Percentiles rank a stretch among this genome's conserved stretches.
phyloP scores from a whole-genome alignment of 2,888 invertebrate species.

The Scrobipalpa costella region DNA sequence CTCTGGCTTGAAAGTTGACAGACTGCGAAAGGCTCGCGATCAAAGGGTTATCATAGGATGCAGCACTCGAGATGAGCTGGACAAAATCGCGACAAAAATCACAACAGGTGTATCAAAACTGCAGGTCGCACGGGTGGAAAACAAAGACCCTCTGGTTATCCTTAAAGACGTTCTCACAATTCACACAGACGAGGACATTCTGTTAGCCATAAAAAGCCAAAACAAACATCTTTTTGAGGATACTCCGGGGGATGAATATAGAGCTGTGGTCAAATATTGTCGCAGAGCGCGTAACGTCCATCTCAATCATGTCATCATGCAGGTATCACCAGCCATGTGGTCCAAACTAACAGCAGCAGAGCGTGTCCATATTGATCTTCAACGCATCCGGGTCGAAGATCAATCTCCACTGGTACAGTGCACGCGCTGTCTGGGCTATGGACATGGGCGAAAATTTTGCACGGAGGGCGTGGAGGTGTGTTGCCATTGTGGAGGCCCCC shows the following conservation, averaged over 20 bases:
- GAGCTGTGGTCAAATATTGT: conserved; percentile 5
- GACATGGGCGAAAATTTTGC: conserved; percentile 25
- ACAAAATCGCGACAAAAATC: conserved; percentile 1
- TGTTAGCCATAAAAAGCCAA: not conserved
- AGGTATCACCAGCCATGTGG: conserved; percentile 10
- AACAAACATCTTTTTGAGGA: not conserved
- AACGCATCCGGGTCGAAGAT: conserved; percentile 29
- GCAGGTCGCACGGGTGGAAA: not conserved
- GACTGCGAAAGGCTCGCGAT: conserved; percentile 15
- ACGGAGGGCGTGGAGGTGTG: conserved; percentile 8
- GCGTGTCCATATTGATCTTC: conserved; percentile 33
- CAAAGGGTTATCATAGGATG: conserved; percentile 18
- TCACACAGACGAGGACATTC: conserved; percentile 19
- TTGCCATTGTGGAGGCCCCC: conserved; percentile 17
- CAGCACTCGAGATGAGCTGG: no score
- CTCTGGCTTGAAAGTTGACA: conserved; percentile 9
- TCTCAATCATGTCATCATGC: conserved; percentile 12
- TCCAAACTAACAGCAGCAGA: conserved; percentile 6
- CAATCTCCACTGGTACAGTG: no score
- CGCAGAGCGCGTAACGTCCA: conserved; percentile 21
- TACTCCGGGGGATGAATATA: no score
- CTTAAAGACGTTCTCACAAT: not conserved
- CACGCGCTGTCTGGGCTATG: no score
- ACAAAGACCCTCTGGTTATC: not conserved
- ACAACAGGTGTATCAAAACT: not conserved